These are phyloP conservation scores for Agrotis ipsilon DNA, from an alignment of 2,888 invertebrate species.

Conservation along the genomic window DNA sequence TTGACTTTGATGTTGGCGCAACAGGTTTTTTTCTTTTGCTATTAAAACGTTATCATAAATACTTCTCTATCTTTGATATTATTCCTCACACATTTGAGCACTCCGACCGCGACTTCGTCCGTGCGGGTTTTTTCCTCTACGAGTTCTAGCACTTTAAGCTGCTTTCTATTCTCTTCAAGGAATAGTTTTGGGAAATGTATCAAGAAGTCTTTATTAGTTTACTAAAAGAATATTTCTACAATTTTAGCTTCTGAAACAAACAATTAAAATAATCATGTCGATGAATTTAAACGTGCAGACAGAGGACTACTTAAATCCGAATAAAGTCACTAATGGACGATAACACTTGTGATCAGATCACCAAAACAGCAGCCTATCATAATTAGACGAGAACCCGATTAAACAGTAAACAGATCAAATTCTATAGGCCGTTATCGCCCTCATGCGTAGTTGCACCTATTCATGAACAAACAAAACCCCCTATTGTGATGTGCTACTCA, in stretches of 20 bases:
- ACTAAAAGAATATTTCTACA: too few relatives aligned
- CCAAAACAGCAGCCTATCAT: neutral
- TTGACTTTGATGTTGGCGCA: neutral
- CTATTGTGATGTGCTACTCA: conserved; percentile 7
- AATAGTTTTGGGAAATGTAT: too few relatives aligned
- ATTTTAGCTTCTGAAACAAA: too few relatives aligned
- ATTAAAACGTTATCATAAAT: too few relatives aligned
- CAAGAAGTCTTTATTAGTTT: too few relatives aligned
- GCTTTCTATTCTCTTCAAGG: too few relatives aligned
- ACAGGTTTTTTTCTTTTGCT: neutral
- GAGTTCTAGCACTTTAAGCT: too few relatives aligned
- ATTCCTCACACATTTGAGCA: too few relatives aligned
- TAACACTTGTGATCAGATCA: neutral
- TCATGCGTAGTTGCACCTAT: conserved; percentile 6
- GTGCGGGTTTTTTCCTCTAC: too few relatives aligned
- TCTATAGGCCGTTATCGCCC: neutral
- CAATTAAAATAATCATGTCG: too few relatives aligned
- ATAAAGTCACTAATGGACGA: neutral
- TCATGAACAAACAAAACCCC: conserved; percentile 13
- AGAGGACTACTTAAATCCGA: neutral
- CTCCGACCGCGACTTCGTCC: too few relatives aligned
- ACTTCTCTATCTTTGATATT: too few relatives aligned
- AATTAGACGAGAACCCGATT: neutral
- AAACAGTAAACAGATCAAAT: neutral
- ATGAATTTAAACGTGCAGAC: neutral